phyloP scores from a whole-genome alignment of 2,888 invertebrate genomes.

The Drosophila cracens region DNA sequence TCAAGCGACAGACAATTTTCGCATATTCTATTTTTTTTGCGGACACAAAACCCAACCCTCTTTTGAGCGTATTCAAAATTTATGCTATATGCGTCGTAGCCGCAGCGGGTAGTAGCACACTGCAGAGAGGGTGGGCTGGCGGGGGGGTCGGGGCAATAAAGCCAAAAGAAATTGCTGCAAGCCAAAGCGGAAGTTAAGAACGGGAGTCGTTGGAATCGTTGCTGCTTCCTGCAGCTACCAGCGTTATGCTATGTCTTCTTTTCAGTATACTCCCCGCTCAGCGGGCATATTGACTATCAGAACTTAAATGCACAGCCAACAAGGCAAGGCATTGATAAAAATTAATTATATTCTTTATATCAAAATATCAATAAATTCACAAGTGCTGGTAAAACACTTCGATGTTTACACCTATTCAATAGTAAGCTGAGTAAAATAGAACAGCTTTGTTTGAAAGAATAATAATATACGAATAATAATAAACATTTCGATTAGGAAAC shows the following conservation, averaged over 20 bases:
- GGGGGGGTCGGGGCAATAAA: slow-evolving; percentile 57
- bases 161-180: slow-evolving; percentile 77
- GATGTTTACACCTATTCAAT: neutral
- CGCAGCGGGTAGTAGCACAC: slow-evolving; percentile 54
- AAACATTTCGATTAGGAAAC: neutral
- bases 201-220: slow-evolving; percentile 74
- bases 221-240: slow-evolving; percentile 65
- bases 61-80: slow-evolving; percentile 74
- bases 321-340: neutral
- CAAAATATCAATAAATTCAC: neutral
- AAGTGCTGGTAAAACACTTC: neutral
- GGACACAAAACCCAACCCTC: slow-evolving; percentile 27
- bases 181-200: slow-evolving; percentile 75
- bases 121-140: neutral
- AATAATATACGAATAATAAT: neutral
- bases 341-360: no score
- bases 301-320: neutral
- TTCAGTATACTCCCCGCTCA: slow-evolving; percentile 17
- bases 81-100: slow-evolving; percentile 77
- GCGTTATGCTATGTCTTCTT: slow-evolving; percentile 56
- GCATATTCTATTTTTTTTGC: slow-evolving; percentile 62
- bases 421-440: neutral
- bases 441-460: neutral
- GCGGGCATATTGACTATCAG: slow-evolving; percentile 12
- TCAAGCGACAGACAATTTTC: slow-evolving; percentile 81